Conservation (phyloP, 1,140 invertebrate genomes). For the Euura saliciscinereae region DNA sequence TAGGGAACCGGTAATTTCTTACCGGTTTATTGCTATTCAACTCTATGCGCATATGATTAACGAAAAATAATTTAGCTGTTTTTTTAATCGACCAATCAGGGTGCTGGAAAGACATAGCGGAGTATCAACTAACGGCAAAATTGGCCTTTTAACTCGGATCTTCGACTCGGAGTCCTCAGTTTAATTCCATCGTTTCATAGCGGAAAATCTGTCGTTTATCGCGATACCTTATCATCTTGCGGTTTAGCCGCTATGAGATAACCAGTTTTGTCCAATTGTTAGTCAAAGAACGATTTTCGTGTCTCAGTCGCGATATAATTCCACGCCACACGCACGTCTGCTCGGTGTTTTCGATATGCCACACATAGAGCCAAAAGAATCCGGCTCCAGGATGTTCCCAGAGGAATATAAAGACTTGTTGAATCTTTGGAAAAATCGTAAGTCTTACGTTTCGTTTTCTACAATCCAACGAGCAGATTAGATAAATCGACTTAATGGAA, state of each 20-base stretch:
- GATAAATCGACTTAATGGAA: too few species aligned
- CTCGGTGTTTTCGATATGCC: background rate
- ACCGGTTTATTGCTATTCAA: background rate
- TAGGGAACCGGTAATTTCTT: background rate
- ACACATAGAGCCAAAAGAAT: background rate
- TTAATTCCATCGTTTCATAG: too few species aligned
- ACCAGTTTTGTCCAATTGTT: too few species aligned
- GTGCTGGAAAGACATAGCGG: background rate
- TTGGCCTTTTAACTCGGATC: background rate
- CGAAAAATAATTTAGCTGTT: background rate
- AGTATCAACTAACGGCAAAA: background rate
- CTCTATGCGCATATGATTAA: background rate
- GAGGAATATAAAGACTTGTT: conserved; percentile 36
- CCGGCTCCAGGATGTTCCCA: conserved; percentile 21
- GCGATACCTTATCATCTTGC: too few species aligned
- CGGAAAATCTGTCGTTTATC: too few species aligned
- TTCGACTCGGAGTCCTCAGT: too few species aligned
- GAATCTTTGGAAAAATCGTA: conserved; percentile 40
- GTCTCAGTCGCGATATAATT: background rate
- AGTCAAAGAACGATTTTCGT: background rate
- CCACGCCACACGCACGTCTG: too few species aligned
- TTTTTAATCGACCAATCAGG: background rate
- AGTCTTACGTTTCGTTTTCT: conserved; percentile 19
- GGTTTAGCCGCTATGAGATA: too few species aligned
- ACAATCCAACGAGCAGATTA: too few species aligned